Evolutionary conservation across 2,888 invertebrate species (phyloP).

Genomic region (Brenthis ino): DNA sequence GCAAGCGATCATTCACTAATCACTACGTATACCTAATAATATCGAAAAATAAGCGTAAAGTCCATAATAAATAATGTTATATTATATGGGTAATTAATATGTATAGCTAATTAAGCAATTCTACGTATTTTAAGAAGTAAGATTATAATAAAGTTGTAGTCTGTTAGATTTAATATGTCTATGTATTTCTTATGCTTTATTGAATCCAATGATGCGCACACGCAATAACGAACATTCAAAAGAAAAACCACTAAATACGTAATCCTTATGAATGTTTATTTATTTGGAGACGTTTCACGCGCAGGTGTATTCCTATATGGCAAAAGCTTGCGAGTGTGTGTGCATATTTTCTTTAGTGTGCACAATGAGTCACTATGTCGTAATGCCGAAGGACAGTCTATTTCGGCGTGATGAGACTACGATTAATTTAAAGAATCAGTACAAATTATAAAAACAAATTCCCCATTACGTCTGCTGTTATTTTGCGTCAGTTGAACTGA

Average conservation of each 20-base stretch:
- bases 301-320: constrained; percentile 62
- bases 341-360: constrained; percentile 58
- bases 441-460: constrained; percentile 33
- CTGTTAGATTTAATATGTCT: too few species aligned
- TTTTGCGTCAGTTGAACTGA: constrained; percentile 1
- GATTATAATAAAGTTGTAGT: too few species aligned
- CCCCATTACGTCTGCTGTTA: neutral
- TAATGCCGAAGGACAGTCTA: constrained; percentile 73
- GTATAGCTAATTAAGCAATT: too few species aligned
- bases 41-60: too few species aligned
- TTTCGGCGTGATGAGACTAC: constrained; percentile 77
- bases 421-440: constrained; percentile 50
- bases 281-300: constrained; percentile 61
- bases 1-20: too few species aligned
- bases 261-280: constrained; percentile 60
- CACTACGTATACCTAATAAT: too few species aligned
- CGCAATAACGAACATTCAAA: constrained; percentile 43
- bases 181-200: neutral
- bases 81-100: too few species aligned
- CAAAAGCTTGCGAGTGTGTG: constrained; percentile 54
- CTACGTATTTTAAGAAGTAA: too few species aligned
- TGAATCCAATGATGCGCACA: constrained; percentile 47
- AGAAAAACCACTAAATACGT: constrained; percentile 76
- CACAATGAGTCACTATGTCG: constrained; percentile 73
- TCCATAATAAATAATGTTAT: too few species aligned